Evolutionary conservation across 2,888 invertebrate species (phyloP).

Genomic region (Rhagonycha lutea): DNA sequence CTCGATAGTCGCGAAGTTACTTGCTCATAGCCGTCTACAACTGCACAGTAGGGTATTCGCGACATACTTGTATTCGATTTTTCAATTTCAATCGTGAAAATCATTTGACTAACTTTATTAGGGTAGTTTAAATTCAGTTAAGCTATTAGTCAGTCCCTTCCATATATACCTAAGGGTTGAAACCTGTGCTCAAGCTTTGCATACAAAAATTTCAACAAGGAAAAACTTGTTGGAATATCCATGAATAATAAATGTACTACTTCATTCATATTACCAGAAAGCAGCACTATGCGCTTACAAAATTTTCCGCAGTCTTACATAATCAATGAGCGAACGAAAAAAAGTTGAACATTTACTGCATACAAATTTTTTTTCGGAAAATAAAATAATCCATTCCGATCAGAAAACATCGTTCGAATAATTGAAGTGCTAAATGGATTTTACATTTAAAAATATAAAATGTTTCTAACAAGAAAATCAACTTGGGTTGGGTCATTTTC

Average conservation of each 20-base stretch:
- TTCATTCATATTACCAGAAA: background rate
- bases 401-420: background rate
- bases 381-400: background rate
- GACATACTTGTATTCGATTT: background rate
- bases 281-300: background rate
- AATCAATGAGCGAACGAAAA: background rate
- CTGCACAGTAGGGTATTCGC: background rate
- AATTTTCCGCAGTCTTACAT: background rate
- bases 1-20: slow-evolving; percentile 1
- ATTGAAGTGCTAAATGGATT: background rate
- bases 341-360: background rate
- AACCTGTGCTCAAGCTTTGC: background rate
- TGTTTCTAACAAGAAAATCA: background rate
- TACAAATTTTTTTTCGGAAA: background rate
- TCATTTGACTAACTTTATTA: background rate
- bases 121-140: background rate
- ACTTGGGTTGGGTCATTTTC: background rate
- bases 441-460: background rate
- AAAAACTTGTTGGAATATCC: background rate
- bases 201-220: background rate
- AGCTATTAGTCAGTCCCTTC: background rate
- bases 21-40: slow-evolving; percentile 1
- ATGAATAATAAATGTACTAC: background rate
- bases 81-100: background rate
- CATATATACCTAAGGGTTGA: background rate